phyloP scores from a whole-genome alignment of 2,888 invertebrate species.

The Rhyacophila evoluta region DNA sequence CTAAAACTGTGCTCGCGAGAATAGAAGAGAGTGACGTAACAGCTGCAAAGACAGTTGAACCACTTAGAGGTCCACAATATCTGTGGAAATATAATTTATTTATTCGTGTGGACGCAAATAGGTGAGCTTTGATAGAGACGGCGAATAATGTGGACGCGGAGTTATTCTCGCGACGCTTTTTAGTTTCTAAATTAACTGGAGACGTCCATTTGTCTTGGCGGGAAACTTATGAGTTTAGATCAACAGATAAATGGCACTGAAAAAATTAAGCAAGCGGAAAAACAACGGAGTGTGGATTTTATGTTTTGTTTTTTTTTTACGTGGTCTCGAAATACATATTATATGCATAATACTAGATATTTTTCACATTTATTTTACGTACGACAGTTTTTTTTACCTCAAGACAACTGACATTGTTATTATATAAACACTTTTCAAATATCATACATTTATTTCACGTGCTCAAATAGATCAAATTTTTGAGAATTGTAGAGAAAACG shows the following conservation, averaged over 20 bases:
- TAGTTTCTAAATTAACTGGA: not conserved
- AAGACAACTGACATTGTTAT: no score
- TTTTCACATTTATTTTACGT: no score
- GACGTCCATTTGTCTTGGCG: slow-evolving; percentile 35
- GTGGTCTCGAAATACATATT: not conserved
- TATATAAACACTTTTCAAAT: no score
- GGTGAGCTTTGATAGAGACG: slow-evolving; percentile 36
- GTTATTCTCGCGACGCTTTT: slow-evolving; percentile 41
- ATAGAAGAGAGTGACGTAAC: slow-evolving; percentile 31
- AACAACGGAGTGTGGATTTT: not conserved
- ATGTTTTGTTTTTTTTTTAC: not conserved
- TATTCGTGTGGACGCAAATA: slow-evolving; percentile 35
- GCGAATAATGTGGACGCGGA: slow-evolving; percentile 36
- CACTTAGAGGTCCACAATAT: slow-evolving; percentile 36
- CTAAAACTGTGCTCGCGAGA: slow-evolving; percentile 14
- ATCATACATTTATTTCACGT: no score
- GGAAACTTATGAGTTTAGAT: slow-evolving; percentile 7
- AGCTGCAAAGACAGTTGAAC: slow-evolving; percentile 40
- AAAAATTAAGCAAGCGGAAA: slow-evolving; percentile 8
- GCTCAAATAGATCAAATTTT: no score
- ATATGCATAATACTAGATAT: no score
- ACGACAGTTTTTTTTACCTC: no score
- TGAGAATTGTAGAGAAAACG: no score
- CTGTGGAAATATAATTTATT: slow-evolving; percentile 34
- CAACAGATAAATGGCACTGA: slow-evolving; percentile 19